These are phyloP conservation scores for Leptatherina wallacei DNA, from an alignment of 2,797 vertebrate species.

Conservation along the genomic window DNA sequence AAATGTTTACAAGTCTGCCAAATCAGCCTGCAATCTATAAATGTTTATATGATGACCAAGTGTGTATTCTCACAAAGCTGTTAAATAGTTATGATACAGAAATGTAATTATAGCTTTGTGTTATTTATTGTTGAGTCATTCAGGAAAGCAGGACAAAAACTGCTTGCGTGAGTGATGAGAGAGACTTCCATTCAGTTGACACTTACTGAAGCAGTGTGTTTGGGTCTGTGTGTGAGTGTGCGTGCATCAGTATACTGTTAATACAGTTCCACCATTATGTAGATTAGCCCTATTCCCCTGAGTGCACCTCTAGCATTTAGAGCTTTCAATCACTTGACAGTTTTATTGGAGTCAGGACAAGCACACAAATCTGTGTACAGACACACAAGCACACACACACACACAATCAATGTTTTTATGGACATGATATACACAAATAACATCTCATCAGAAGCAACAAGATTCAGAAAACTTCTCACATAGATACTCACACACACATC, in stretches of 20 bases:
- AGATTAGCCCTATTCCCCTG: slow-evolving; percentile 77
- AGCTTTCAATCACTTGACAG: slow-evolving; percentile 70
- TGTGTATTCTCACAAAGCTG: slow-evolving; percentile 1
- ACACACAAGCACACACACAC: slow-evolving; percentile 10
- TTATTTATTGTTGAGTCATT: slow-evolving; percentile 7
- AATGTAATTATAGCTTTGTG: slow-evolving; percentile 11
- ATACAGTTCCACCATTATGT: slow-evolving; percentile 75
- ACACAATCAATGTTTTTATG: slow-evolving; percentile 40
- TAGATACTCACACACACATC: slow-evolving; percentile 7
- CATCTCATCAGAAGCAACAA: neutral
- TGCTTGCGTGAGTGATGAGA: slow-evolving; percentile 24
- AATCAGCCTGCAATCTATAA: slow-evolving; percentile 13
- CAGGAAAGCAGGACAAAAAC: slow-evolving; percentile 19
- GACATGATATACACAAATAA: slow-evolving; percentile 18
- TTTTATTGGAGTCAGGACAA: slow-evolving; percentile 58
- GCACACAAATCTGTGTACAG: slow-evolving; percentile 22
- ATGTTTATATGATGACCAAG: neutral
- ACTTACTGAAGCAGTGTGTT: slow-evolving; percentile 18
- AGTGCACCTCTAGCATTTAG: slow-evolving; percentile 73
- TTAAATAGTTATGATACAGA: neutral
- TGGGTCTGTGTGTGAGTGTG: slow-evolving; percentile 30
- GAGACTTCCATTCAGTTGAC: slow-evolving; percentile 27
- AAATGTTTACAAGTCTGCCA: slow-evolving; percentile 13
- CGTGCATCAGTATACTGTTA: slow-evolving; percentile 52
- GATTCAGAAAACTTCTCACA: neutral